These are phyloP conservation scores for Drosophila multiciliata DNA, from an alignment of 2,888 invertebrate species.

Conservation along the genomic window DNA sequence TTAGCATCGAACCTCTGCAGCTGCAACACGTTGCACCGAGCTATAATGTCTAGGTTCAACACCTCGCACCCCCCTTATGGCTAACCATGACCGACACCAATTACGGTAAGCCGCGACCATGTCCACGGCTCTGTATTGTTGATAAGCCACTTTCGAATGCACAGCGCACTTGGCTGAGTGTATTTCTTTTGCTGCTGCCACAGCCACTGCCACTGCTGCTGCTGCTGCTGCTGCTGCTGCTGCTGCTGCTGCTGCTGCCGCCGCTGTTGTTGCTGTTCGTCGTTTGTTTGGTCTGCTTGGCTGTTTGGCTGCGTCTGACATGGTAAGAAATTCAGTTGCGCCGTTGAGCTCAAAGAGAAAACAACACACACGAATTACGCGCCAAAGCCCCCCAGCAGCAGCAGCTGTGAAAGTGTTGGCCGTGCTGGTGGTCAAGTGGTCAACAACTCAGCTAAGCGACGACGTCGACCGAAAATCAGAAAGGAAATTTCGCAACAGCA, in stretches of 20 bases:
- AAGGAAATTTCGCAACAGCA: constrained; percentile 63
- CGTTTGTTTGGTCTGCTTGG: constrained; percentile 30
- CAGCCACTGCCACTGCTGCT: not conserved
- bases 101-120: constrained; percentile 69
- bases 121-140: constrained; percentile 60
- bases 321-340: constrained; percentile 71
- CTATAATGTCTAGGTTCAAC: constrained; percentile 11
- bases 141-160: constrained; percentile 69
- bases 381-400: constrained; percentile 50
- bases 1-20: constrained; percentile 67
- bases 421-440: constrained; percentile 51
- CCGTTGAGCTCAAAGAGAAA: constrained; percentile 77
- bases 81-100: constrained; percentile 62
- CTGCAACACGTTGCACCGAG: constrained; percentile 52
- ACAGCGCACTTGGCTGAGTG: constrained; percentile 51
- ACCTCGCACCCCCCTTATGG: constrained; percentile 20
- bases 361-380: constrained; percentile 63
- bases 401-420: constrained; percentile 63
- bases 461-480: constrained; percentile 39
- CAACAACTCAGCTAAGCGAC: constrained; percentile 23
- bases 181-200: constrained; percentile 26
- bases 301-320: constrained; percentile 53
- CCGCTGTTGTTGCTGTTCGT: constrained; percentile 32
- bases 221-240: constrained; percentile 6
- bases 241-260: constrained; percentile 5